Percentiles rank a stretch among this genome's conserved stretches.
phyloP scores from a whole-genome alignment of 2,797 vertebrate species.

The Gila robusta region DNA sequence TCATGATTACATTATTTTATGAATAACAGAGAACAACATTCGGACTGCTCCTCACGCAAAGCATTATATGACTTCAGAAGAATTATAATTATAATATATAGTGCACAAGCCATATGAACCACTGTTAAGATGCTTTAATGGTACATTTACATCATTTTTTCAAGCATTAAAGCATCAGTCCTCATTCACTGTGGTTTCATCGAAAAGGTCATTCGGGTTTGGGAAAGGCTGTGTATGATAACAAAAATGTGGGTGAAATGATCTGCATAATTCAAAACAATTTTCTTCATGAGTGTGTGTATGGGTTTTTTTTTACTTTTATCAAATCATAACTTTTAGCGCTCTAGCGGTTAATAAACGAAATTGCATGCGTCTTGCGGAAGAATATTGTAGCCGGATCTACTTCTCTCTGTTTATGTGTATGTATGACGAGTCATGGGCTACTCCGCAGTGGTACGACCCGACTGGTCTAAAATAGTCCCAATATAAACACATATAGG shows the following conservation, averaged over 20 bases:
- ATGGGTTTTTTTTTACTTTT: no score
- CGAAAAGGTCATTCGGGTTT: neutral
- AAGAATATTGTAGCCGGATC: no score
- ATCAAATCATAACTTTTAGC: no score
- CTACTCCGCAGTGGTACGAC: no score
- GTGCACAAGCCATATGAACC: neutral
- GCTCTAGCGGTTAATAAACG: no score
- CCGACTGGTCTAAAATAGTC: no score
- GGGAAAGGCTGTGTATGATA: neutral
- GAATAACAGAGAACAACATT: neutral
- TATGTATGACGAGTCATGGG: no score
- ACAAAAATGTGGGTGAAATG: rapidly evolving
- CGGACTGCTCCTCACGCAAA: neutral
- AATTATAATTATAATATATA: neutral
- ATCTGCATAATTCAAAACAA: neutral
- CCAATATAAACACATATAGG: no score
- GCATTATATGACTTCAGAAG: neutral
- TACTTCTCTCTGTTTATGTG: no score
- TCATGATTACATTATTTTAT: no score
- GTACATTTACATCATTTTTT: neutral
- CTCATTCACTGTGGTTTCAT: neutral
- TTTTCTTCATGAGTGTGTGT: neutral
- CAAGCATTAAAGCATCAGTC: neutral
- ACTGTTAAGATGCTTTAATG: neutral
- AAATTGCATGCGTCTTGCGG: no score